Conservation (phyloP, 2,888 invertebrate genomes). For the Plebejus argus region DNA sequence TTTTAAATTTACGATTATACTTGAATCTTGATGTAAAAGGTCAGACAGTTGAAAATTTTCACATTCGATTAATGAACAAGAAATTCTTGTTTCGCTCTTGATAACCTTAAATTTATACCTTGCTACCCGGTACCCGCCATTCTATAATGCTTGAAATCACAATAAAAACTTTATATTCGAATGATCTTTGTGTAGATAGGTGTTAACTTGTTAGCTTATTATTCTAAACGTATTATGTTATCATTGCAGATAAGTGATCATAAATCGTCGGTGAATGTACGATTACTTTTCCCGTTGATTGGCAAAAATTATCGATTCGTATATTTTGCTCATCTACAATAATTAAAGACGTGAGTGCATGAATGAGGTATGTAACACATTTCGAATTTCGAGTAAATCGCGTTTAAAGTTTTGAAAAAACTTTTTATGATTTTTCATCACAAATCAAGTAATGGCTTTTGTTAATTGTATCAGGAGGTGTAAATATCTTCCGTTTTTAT, state of each 20-base stretch:
- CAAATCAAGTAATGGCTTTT: too few relatives aligned
- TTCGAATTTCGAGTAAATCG: too few relatives aligned
- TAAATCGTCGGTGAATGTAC: constrained; percentile 54
- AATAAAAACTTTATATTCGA: not conserved
- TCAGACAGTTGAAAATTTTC: not conserved
- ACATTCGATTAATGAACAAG: constrained; percentile 16
- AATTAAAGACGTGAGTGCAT: too few relatives aligned
- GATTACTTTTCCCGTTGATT: constrained; percentile 49
- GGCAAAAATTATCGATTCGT: constrained; percentile 24
- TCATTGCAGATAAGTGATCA: constrained; percentile 47
- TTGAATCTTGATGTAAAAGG: constrained; percentile 11
- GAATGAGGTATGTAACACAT: too few relatives aligned
- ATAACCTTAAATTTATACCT: not conserved
- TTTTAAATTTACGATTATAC: not conserved
- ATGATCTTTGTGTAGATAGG: not conserved
- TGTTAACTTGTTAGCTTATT: not conserved
- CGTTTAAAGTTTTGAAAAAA: too few relatives aligned
- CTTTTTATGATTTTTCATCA: too few relatives aligned
- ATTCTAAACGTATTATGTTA: constrained; percentile 43
- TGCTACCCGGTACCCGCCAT: not conserved
- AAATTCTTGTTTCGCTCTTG: not conserved
- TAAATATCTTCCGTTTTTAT: too few relatives aligned
- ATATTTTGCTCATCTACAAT: not conserved
- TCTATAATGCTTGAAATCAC: not conserved
- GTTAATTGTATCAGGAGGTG: too few relatives aligned